Evolutionary conservation across 2,797 vertebrate species (phyloP).

Genomic region (Pseudotriccus pelzelni): DNA sequence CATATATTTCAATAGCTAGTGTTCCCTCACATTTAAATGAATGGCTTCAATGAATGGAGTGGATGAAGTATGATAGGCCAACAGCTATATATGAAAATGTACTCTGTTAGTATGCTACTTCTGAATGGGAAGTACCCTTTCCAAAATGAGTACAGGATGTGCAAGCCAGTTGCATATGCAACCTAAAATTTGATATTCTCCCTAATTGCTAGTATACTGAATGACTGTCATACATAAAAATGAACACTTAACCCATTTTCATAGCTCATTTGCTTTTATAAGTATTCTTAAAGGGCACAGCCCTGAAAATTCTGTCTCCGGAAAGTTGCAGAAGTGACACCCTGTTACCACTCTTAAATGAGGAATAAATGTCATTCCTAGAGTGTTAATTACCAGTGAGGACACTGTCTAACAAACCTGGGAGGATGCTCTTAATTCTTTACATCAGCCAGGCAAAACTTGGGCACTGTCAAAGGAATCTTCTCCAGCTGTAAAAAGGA

Average conservation of each 20-base stretch:
- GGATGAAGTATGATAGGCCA: background rate
- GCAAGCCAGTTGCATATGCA: background rate
- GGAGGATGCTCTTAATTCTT: background rate
- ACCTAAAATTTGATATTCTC: background rate
- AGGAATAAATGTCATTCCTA: background rate
- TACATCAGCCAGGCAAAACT: background rate
- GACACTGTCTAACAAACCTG: background rate
- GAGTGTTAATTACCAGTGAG: background rate
- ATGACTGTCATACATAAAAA: background rate
- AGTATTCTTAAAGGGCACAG: constrained; percentile 5
- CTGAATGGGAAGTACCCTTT: background rate
- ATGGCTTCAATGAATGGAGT: background rate
- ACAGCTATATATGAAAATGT: background rate
- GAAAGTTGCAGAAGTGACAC: background rate
- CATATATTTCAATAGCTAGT: background rate
- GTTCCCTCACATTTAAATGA: background rate
- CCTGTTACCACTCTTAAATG: background rate
- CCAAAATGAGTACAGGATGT: background rate
- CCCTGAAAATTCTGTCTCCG: background rate
- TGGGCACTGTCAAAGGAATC: background rate
- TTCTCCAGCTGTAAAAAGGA: background rate
- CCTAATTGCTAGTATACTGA: background rate
- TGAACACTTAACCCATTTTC: background rate
- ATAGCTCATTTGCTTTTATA: background rate
- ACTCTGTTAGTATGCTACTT: background rate